Evolutionary conservation across 2,797 vertebrate species (phyloP), one percentile per base, ranked within the genome.

Genomic region (Enteromius radiatus): DNA sequence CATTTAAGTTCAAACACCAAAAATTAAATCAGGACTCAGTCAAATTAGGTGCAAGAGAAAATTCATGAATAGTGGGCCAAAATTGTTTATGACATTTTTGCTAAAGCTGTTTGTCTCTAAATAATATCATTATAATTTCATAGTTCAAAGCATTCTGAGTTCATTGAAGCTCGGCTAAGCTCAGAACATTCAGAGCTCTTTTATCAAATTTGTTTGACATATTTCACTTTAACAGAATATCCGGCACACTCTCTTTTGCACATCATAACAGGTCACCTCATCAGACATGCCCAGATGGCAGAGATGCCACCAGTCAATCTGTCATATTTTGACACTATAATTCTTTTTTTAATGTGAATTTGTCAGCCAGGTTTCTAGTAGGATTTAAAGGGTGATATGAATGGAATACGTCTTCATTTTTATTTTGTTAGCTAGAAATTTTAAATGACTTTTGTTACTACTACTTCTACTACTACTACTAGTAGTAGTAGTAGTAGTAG

Each of bases 151-250:
- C 52, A 36, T 59, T 75, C 49, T 38, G 33, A 75, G n/a, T 41
- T 33, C 52, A 38, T 11, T 59, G 52, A 75, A 36, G 52, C 28
- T n/a, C 28, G 0, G 28, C 28, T 61, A 11, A 70, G 3, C 41
- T 80, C 21, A 45, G 21, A 26, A 5, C 38, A 49, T 17, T 80
- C 68, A 63, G 8, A 23, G 38, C 4, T 73, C 14, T 73, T 73
- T 73, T 26, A 9, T 71, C 31, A 49, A 14, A 64, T 64, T 81
- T 36, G 38, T 61, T 61, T 81, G 79, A 73, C 79, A 81, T 6
- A 26, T 73, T 81, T 63, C 68, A 61, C 68, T 43, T 59, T 41
- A 33, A 61, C n/a, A 59, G 15, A 63, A 36, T 73, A 63, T 80
- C 11, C 12, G n/a, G 19, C 14, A 2, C 6, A 23, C 11, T 54